Base-by-base conservation (phyloP, 2,888 invertebrate genomes). In the Drosophila mulleri region DNA sequence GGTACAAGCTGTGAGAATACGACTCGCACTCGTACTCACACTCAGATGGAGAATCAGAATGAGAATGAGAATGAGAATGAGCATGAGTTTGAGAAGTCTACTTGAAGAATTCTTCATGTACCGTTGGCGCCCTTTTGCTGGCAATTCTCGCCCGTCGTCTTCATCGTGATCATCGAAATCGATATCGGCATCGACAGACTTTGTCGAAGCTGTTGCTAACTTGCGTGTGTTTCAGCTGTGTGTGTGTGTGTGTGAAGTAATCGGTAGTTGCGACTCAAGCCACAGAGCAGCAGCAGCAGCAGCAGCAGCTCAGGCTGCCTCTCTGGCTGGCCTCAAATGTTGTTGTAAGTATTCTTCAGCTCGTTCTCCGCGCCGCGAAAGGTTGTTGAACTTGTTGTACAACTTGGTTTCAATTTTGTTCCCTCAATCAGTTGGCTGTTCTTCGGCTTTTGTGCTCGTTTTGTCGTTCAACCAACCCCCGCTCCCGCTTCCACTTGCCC, bases 361-460 rank as follows among this genome's bases (percentile, higher is more conserved):
- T 45, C 44, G 44, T 70, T 56, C 63, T 53, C 61, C 47, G 50
- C 58, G 42, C 41, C 32, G 56, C 66, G 62, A 77, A 67, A 83
- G 83, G 84, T 84, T 89, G 89, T 89, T 84, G 84, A 84, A 84
- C 84, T 83, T 81, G 70, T 58, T 65, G 75, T 69, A 67, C 72
- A 80, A 69, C 73, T 79, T 70, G 74, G 83, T 78, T 83, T 75
- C 75, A 80, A 75, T 72, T 83, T 70, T 75, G 78, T 86, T 84
- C 82, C 84, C 88, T 81, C 89, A 89, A 84, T 87, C 84, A 87
- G 88, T 87, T 78, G 77, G 68, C 72, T 72, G 79, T 80, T 83
- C 76, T 89, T 73, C 73, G 75, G 57, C 68, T 80, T 80, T 78
- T 78, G 78, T 78, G 80, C 76, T 75, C 72, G 72, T 78, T 78